Conservation (phyloP, 92 coral and sea anemone genomes). For the Zoanthus solanderi region DNA sequence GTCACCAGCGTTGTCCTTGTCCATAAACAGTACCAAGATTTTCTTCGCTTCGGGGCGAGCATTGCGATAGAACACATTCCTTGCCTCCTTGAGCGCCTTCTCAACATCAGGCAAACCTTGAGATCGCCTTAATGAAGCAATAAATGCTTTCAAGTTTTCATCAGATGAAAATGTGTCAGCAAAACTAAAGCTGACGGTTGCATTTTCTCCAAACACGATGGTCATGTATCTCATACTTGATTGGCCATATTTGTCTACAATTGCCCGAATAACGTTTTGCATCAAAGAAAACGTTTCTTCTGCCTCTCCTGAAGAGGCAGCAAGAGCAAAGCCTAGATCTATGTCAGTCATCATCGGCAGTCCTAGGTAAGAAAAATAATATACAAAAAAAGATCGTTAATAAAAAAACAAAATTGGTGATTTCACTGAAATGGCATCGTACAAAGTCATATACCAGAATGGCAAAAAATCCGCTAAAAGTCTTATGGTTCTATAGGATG, state of each 20-base stretch:
- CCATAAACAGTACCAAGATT: slow-evolving; percentile 86
- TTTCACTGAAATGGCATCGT: neutral
- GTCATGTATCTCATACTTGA: slow-evolving; percentile 30
- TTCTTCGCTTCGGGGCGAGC: slow-evolving; percentile 83
- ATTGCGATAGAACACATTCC: slow-evolving; percentile 60
- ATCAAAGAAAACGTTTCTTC: slow-evolving; percentile 16
- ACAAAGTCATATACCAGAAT: too few species aligned
- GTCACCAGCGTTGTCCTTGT: slow-evolving; percentile 47
- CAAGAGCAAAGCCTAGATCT: slow-evolving; percentile 32
- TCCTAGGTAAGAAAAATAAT: neutral
- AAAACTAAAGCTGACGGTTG: slow-evolving; percentile 27
- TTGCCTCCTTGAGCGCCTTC: slow-evolving; percentile 70
- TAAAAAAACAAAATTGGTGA: neutral
- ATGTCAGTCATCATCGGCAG: slow-evolving; percentile 16
- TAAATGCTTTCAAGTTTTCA: neutral
- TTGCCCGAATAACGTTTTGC: slow-evolving; percentile 22
- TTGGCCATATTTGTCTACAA: slow-evolving; percentile 39
- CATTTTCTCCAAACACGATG: slow-evolving; percentile 28
- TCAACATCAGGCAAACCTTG: slow-evolving; percentile 72
- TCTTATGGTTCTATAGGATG: too few species aligned
- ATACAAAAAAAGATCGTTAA: neutral
- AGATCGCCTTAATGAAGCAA: neutral
- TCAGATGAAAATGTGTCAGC: slow-evolving; percentile 40
- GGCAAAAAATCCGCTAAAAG: too few species aligned
- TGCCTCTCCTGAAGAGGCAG: slow-evolving; percentile 9